Percentiles rank a stretch among this genome's conserved stretches.
phyloP scores from a whole-genome alignment of 2,113 vertebrate genomes.

The Paracanthobrama guichenoti region DNA sequence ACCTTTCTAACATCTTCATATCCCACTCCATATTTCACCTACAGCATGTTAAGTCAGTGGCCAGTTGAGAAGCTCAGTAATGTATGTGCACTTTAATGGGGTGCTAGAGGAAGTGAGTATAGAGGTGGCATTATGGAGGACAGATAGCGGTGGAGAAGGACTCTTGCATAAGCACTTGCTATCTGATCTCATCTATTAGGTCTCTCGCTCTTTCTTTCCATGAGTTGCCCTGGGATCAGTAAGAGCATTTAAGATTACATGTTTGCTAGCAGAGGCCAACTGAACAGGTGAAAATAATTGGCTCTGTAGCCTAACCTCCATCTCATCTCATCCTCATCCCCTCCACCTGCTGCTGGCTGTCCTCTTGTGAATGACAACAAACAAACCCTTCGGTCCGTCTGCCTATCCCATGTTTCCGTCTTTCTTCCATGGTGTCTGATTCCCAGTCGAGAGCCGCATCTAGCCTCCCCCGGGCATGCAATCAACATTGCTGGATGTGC shows the following conservation, averaged over 20 bases:
- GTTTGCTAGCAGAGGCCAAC: conserved; percentile 67
- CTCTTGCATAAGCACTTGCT: neutral
- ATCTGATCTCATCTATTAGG: conserved; percentile 28
- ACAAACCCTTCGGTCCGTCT: conserved; percentile 16
- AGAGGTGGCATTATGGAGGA: neutral
- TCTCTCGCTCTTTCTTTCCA: conserved; percentile 31
- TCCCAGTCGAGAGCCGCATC: neutral
- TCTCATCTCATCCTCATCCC: conserved; percentile 6
- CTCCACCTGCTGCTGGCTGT: conserved; percentile 24
- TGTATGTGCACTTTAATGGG: conserved; percentile 40
- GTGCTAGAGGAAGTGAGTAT: neutral
- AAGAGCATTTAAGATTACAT: conserved; percentile 71
- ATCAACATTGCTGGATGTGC: conserved; percentile 62
- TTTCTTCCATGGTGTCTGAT: neutral
- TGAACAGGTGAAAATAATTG: conserved; percentile 76
- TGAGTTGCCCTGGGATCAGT: conserved; percentile 67
- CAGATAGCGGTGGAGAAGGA: neutral
- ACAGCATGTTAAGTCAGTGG: conserved; percentile 5
- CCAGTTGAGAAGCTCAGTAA: conserved; percentile 28
- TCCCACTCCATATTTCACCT: conserved; percentile 41
- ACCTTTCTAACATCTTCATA: conserved; percentile 15
- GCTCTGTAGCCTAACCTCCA: conserved; percentile 62
- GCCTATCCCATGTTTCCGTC: neutral
- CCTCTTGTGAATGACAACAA: conserved; percentile 54
- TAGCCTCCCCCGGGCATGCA: conserved; percentile 58